Conservation (phyloP, 2,888 invertebrate species). For the Atethmia centrago region DNA sequence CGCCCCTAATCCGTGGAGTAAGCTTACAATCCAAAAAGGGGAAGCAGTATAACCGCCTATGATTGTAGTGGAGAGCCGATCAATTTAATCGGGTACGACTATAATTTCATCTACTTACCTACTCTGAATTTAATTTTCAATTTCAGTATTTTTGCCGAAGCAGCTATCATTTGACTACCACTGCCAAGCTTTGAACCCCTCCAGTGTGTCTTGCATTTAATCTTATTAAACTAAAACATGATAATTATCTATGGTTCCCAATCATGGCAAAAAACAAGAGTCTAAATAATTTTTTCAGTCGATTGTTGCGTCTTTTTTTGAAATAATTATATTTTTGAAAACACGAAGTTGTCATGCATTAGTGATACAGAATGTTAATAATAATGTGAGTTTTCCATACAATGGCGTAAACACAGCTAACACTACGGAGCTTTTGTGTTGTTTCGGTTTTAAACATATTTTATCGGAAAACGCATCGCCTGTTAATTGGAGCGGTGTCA, state of each 20-base stretch:
- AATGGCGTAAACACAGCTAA: conserved; percentile 5
- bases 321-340: background rate
- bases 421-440: conserved; percentile 1
- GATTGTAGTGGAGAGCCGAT: conserved; percentile 6
- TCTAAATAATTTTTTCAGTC: too few relatives aligned
- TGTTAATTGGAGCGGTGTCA: conserved; percentile 40
- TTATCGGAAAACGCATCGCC: conserved; percentile 32
- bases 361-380: background rate
- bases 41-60: conserved; percentile 33
- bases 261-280: background rate
- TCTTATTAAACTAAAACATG: background rate
- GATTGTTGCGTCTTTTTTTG: background rate
- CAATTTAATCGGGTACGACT: background rate
- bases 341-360: background rate
- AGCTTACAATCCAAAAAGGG: conserved; percentile 48
- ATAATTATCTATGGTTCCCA: background rate
- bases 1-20: conserved; percentile 40
- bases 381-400: conserved; percentile 1
- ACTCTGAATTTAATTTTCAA: background rate
- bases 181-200: background rate
- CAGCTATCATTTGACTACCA: background rate
- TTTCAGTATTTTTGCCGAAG: background rate
- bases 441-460: conserved; percentile 27
- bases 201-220: background rate
- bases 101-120: background rate